Base-by-base conservation (phyloP, 2,113 vertebrate genomes). In the Callospermophilus lateralis region DNA sequence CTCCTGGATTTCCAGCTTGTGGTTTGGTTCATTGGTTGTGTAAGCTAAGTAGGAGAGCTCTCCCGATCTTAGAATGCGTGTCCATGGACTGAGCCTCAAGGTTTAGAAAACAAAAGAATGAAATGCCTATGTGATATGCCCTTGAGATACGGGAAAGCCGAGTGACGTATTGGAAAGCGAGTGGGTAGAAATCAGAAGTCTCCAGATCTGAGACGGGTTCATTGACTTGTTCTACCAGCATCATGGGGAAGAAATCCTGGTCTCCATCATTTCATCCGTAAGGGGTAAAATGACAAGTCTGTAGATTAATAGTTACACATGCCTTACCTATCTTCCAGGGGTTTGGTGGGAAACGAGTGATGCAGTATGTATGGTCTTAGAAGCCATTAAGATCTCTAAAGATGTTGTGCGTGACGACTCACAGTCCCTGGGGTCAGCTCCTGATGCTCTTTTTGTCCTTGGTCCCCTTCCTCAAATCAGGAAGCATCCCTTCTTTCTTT, bases 121-220 rank as follows among this genome's bases (percentile, higher is more conserved):
- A 20, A 53, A 74, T 32, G 42, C 6, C 12, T 19, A 11, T 42
- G 34, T 34, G 19, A 73, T 76, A 81, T 51, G 45, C 22, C 32
- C 70, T 5, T 37, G 42, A 42, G 76, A 9, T 45, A 72, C 10
- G 90, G 48, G 4, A 39, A 90, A 48, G 6, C 4, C 16, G 22
- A 15, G 19, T 3, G 30, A 51, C 19, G 0, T 1, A 1, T 0
- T 45, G 37, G 17, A 83, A 68, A 68, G 4, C 12, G 3, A 20
- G 20, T 20, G 26, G 37, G 24, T 24, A n/a, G 81, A 84, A 65
- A 80, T 5, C 7, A 0, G 5, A 77, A 51, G 42, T 16, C 28
- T 89, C 63, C n/a, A 53, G n/a, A 34, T 39, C 42, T n/a, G 17
- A n/a, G 42, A 13, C 16, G 28, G 20, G 37, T 34, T 89, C 79